Base-by-base conservation (phyloP, 2,113 vertebrate genomes). In the Xenopus borealis region DNA sequence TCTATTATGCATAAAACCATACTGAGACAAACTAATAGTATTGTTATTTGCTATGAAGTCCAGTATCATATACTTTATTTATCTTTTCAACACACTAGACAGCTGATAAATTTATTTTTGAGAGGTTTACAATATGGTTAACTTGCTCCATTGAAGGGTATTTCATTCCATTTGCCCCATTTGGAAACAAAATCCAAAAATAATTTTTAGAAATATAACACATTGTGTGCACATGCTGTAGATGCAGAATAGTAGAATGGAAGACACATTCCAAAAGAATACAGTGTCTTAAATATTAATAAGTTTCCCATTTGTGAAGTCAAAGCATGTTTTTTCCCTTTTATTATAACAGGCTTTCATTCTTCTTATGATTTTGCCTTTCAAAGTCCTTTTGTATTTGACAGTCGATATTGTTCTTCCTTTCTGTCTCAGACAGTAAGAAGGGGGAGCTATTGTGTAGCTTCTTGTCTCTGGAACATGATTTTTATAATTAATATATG, bases 401-500 rank as follows among this genome's bases (percentile, higher is more conserved):
- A 93, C 92, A 92, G 90, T 83, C 77, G 86, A 92, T 89, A 93
- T 92, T 93, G 91, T 92, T 92, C 92, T 90, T 83, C 80, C 79
- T 86, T 91, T 85, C 85, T 83, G 81, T 82, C 80, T 87, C 86
- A 91, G 91, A 91, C 91, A 92, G 91, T 86, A 85, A 86, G 86
- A 85, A 81, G 83, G 85, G 83, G 70, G 69, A 10, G 7, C 87
- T 86, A 91, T 92, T 91, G 91, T 92, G 81, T 82, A 82, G 84
- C 84, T 86, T 84, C 85, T 89, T 79, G 45, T 80, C 85, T 89
- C 82, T 81, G 90, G 82, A 86, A 90, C 85, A 88, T 84, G 86
- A 89, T 88, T 92, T 92, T 92, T 89, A 91, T 93, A 92, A 93
- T 92, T 92, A 92, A 93, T 92, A 92, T 92, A 93, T 92, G 92